Evolutionary conservation across 2,113 vertebrate genomes (phyloP).

Genomic region (Mohoua ochrocephala): DNA sequence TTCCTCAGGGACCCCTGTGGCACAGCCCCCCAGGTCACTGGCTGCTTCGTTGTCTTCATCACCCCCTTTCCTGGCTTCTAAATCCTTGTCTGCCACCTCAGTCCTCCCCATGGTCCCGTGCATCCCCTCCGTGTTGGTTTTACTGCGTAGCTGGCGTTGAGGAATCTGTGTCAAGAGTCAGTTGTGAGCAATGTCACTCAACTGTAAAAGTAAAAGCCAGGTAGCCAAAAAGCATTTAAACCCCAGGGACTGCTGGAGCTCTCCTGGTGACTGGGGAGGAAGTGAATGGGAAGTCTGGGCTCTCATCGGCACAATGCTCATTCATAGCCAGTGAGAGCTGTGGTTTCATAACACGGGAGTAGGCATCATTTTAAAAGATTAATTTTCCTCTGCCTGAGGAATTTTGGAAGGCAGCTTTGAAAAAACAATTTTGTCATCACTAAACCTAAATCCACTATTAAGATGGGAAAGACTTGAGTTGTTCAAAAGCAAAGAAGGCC

Average conservation of each 20-base stretch:
- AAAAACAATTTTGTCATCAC: not conserved
- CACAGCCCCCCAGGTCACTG: constrained; percentile 74
- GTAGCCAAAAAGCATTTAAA: not conserved
- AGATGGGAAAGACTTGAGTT: not conserved
- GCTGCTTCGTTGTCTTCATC: accelerated
- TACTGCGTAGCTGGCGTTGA: accelerated
- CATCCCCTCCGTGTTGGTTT: not conserved
- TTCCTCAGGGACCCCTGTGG: constrained; percentile 69
- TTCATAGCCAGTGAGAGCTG: not conserved
- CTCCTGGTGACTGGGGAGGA: not conserved
- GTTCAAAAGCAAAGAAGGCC: not conserved
- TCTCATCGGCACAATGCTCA: accelerated
- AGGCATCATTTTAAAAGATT: not conserved
- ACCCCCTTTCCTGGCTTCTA: not conserved
- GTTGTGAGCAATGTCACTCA: not conserved
- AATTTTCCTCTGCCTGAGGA: not conserved
- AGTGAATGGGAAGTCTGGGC: not conserved
- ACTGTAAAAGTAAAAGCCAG: not conserved
- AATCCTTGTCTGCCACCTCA: accelerated
- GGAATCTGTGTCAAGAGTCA: too few species aligned
- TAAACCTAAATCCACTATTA: not conserved
- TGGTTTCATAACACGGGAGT: not conserved
- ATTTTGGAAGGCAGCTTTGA: not conserved
- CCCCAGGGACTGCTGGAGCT: not conserved
- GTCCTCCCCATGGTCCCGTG: accelerated